Base-by-base conservation (phyloP, 2,888 invertebrate genomes). In the Morinoia aosen region DNA sequence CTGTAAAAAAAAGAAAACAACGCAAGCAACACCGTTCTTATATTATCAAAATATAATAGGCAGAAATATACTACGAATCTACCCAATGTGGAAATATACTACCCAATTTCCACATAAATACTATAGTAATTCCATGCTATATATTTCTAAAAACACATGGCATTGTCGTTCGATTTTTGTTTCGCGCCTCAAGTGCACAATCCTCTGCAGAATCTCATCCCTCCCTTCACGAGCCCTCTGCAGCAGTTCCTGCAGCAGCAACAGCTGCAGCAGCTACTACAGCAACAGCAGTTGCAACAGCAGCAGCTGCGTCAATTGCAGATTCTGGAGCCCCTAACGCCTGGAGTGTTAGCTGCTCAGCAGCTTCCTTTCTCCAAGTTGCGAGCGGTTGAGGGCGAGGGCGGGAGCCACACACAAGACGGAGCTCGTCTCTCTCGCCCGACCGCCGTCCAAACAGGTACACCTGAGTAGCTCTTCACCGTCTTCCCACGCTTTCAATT, bases 231-330 rank as follows among this genome's bases (percentile, higher is more conserved):
- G 19, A 90, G 90, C 40, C 90, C 90, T 1, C 90, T 90, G 90
- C 90, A 90, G 90, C 40, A 90, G 16, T 90, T 90, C 48, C 40
- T 90, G 90, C 90, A 90, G 19, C 90, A 90, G 48, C 90, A 90
- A 19, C 90, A 90, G 19, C 40, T 40, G 90, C 90, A 40, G 90
- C 16, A 40, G 12, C 90, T 14, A 16, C 39, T 4, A 12, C 88
- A 88, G n/a, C 40, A 90, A 40, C 16, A 25, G 48, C 40, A 40
- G 90, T 40, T 90, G 12, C 40, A 39, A 10, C 90, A 90, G 88
- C 88, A 19, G 64, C 64, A 64, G 64, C 48, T 48, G 48, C 2
- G 48, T 48, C 48, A 48, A 48, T 5, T 48, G 48, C 48, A 48
- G 48, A 48, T 48, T 48, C 48, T 48, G 48, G 48, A 48, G 76